Base-by-base conservation (phyloP, 1,140 invertebrate species). In the Rhyacophila brunnea region DNA sequence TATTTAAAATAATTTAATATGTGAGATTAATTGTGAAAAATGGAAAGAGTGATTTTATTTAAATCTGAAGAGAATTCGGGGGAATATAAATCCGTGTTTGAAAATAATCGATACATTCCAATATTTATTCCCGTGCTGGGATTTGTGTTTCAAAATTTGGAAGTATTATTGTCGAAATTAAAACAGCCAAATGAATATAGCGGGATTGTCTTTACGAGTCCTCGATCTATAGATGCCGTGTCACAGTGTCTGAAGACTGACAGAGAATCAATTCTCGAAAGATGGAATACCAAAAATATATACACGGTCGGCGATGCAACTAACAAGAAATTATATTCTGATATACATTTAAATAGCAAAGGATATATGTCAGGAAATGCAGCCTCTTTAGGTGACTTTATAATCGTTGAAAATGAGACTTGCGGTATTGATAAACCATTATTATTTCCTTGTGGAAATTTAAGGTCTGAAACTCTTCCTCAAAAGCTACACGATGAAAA, bases 221-320 rank as follows among this genome's bases (percentile, higher is more conserved):
- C 72, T 43, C 62, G 77, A 61, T 74, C 74, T 56, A 71, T 79
- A 10, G 64, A 70, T 58, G 72, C 72, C 32, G 63, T 72, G 15
- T 56, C 63, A 55, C 49, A 68, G 47, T 64, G 69, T 42, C 62
- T 67, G 18, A 55, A 64, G 43, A 45, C 58, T 32, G 34, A 58
- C 19, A 43, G 19, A 42, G 32, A 69, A 11, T 35, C 55, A 18
- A 7, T 38, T 35, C 28, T 61, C 6, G 42, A 62, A 7, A 45
- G 68, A 43, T 79, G 75, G 76, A 64, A 60, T 48, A 50, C 50
- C 3, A 75, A 75, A 67, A 45, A 58, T n/a, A 71, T 75, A 55
- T 80, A 72, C 70, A 74, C 70, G 45, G 74, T 80, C 11, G 77
- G 78, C n/a, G 71, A 75, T 67, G 66, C 67, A 14, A 80, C 77